Percentiles rank a stretch among this genome's conserved stretches.
Evolutionary conservation across 1,140 invertebrate genomes (phyloP).

Genomic region (Samia ricini): DNA sequence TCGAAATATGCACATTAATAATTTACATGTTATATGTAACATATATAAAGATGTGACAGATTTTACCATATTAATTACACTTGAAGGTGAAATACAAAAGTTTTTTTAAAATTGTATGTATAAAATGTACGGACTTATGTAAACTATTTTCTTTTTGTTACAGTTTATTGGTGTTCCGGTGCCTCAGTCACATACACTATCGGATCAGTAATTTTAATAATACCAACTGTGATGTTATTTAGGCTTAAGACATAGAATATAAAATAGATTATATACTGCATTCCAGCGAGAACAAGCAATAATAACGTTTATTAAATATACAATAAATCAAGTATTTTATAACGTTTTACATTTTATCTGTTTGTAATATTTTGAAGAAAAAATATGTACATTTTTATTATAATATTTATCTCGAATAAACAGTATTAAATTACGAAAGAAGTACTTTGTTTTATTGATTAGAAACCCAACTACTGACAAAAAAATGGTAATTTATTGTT

Average conservation of each 20-base stretch:
- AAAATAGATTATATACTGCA: constrained; percentile 30
- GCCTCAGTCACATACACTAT: constrained; percentile 85
- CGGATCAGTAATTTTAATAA: constrained; percentile 82
- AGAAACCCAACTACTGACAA: background rate
- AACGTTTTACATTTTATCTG: constrained; percentile 14
- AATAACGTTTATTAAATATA: constrained; percentile 14
- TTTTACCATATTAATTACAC: too few species aligned
- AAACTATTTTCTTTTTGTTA: constrained; percentile 45
- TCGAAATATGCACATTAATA: too few species aligned
- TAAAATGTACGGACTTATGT: background rate
- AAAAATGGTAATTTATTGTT: too few species aligned
- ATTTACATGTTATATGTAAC: too few species aligned
- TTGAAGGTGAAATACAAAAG: too few species aligned
- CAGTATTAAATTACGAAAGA: constrained; percentile 37
- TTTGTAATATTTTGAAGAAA: constrained; percentile 21
- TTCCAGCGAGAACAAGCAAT: constrained; percentile 33
- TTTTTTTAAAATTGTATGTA: too few species aligned
- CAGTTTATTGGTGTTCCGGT: constrained; percentile 91
- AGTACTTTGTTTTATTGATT: background rate
- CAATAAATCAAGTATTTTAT: constrained; percentile 31
- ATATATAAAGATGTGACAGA: too few species aligned
- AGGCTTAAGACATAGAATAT: constrained; percentile 54
- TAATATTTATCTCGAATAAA: constrained; percentile 37
- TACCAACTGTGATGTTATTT: constrained; percentile 82
- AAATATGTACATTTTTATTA: constrained; percentile 26